Base-by-base conservation (phyloP, 2,797 vertebrate genomes). In the Pipistrellus pygmaeus region DNA sequence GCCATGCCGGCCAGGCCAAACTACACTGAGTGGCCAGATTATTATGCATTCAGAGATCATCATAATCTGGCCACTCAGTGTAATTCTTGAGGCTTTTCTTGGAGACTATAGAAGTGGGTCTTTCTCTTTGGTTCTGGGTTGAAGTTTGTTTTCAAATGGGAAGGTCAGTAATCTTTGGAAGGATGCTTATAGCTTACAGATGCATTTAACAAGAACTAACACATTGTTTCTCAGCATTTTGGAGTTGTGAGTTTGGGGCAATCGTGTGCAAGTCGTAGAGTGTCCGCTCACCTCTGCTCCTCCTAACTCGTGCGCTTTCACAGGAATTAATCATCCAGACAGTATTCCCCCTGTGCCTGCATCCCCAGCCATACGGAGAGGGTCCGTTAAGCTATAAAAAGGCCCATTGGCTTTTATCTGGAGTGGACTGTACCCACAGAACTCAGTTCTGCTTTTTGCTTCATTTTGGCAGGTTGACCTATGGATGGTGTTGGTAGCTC, bases 391-490 rank as follows among this genome's bases (percentile, higher is more conserved):
- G 82, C 95, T 95, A 85, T 96, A 44, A 96, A 95, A 96, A 82
- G 96, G 94, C 27, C 75, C 83, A 48, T 89, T 96, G 95, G 72
- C 88, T 96, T 97, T 95, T 95, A 94, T 95, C 76, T 62, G 75
- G 73, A 88, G 72, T 95, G 78, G 84, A 71, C 93, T 69, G 0
- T 35, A 69, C 90, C 86, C 32, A 1, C 11, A 69, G 93, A 82
- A 81, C 85, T 93, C 88, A 68, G 57, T 77, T 83, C 30, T 72
- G 80, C 66, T 68, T 84, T 90, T 88, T 89, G 73, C 87, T 94
- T 94, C 80, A 32, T 86, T 85, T 94, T 94, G 93, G 78, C 83
- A 88, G 71, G 35, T 92, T 92, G 96, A 95, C 95, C 95, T 89
- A 2, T 93, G 78, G 87, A 1, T 93, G 78, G 48, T 92, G 30